Evolutionary conservation across 2,888 invertebrate genomes (phyloP).

Genomic region (Leptopilina myrica): DNA sequence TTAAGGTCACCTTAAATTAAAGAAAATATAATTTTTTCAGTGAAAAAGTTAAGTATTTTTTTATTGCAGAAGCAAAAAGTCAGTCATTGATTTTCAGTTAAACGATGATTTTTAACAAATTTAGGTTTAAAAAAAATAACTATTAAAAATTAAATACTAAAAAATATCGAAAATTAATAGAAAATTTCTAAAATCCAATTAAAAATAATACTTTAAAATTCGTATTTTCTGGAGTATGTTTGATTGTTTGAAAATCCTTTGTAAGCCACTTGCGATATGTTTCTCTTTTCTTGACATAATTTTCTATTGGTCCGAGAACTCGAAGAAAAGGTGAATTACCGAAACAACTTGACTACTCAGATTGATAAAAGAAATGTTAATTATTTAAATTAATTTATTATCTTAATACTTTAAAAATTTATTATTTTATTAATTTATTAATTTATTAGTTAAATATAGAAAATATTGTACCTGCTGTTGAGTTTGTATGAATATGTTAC

Average conservation of each 20-base stretch:
- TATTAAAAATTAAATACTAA: too few relatives aligned
- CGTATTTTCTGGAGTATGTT: conserved; percentile 51
- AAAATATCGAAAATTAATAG: too few relatives aligned
- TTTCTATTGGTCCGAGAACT: conserved; percentile 63
- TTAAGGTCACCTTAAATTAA: conserved; percentile 55
- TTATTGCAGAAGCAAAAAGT: too few relatives aligned
- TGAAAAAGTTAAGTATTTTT: not conserved
- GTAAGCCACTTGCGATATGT: conserved; percentile 57
- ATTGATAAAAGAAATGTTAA: not conserved
- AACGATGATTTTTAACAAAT: too few relatives aligned
- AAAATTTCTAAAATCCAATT: not conserved
- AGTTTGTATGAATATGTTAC: conserved; percentile 63
- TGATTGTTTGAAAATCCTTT: conserved; percentile 54
- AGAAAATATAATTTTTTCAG: not conserved
- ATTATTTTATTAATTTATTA: too few relatives aligned
- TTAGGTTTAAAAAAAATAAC: too few relatives aligned
- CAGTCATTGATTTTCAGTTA: too few relatives aligned
- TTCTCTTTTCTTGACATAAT: conserved; percentile 52
- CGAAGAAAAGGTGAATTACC: conserved; percentile 48
- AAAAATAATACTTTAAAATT: conserved; percentile 57
- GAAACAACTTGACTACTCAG: conserved; percentile 52
- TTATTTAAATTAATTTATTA: not conserved
- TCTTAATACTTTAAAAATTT: not conserved
- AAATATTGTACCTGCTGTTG: not conserved
- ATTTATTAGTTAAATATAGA: not conserved